phyloP scores from a whole-genome alignment of 2,797 vertebrate species.

The Halcyon smyrnensis region DNA sequence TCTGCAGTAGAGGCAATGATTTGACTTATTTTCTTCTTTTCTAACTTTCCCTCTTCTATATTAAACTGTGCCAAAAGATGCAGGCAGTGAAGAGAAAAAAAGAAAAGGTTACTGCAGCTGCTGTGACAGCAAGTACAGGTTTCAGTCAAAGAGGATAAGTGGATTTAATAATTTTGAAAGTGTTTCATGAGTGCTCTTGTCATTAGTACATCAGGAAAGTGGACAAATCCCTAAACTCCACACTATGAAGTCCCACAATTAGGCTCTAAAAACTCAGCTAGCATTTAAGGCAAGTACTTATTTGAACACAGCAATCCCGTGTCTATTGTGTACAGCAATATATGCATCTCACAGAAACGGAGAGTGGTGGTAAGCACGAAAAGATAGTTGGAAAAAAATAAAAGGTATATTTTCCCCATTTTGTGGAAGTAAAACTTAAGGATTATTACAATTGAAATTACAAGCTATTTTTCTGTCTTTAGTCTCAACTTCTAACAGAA shows the following conservation, averaged over 20 bases:
- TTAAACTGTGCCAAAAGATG: background rate
- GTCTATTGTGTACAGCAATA: background rate
- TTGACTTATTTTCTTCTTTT: background rate
- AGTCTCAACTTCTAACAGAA: background rate
- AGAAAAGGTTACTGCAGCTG: background rate
- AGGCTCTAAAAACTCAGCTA: background rate
- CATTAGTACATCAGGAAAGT: background rate
- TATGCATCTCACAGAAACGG: background rate
- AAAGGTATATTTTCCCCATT: rapidly evolving
- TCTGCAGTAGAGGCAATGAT: background rate
- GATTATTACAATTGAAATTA: background rate
- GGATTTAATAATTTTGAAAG: slow-evolving; percentile 21
- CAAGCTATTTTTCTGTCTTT: background rate
- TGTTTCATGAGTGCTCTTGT: background rate
- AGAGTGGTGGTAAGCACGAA: background rate
- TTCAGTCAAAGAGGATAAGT: background rate
- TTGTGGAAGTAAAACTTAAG: background rate
- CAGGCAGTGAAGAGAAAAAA: background rate
- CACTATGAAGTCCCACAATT: background rate
- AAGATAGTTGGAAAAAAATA: background rate
- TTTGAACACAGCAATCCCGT: background rate
- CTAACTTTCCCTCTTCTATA: background rate
- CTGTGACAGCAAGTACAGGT: background rate
- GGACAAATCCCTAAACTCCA: background rate
- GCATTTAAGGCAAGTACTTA: background rate